Evolutionary conservation across 2,113 vertebrate species (phyloP).

Genomic region (Mohoua ochrocephala): DNA sequence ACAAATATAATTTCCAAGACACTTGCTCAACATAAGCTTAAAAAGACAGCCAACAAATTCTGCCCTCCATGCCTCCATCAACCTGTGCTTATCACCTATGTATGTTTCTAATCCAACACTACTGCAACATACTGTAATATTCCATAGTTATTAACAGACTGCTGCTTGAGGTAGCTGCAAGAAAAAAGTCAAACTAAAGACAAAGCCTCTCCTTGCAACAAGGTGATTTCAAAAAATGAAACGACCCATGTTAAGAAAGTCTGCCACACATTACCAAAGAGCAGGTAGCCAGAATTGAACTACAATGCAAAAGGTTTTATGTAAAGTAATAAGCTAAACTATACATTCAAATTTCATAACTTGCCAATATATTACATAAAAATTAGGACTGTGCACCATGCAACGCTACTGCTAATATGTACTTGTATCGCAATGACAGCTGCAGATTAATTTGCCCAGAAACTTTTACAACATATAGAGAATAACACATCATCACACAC

Average conservation of each 20-base stretch:
- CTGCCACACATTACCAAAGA: background rate
- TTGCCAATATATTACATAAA: background rate
- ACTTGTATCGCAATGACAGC: background rate
- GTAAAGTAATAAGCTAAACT: background rate
- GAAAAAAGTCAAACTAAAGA: background rate
- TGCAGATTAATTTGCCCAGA: background rate
- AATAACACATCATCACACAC: background rate
- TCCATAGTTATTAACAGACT: background rate
- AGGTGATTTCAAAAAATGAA: background rate
- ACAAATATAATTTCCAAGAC: background rate
- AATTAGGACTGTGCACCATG: background rate
- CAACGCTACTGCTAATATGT: background rate
- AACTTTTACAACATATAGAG: background rate
- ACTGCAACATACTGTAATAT: background rate
- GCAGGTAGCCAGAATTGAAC: background rate
- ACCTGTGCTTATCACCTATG: background rate
- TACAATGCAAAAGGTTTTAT: background rate
- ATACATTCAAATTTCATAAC: background rate
- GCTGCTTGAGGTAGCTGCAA: background rate
- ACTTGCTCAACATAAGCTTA: background rate
- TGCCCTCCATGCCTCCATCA: background rate
- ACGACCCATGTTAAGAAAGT: background rate
- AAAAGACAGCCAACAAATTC: background rate
- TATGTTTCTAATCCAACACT: background rate
- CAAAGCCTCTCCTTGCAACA: background rate